Evolutionary conservation across 2,113 vertebrate species (phyloP).

Genomic region (Sinosuthora webbiana): DNA sequence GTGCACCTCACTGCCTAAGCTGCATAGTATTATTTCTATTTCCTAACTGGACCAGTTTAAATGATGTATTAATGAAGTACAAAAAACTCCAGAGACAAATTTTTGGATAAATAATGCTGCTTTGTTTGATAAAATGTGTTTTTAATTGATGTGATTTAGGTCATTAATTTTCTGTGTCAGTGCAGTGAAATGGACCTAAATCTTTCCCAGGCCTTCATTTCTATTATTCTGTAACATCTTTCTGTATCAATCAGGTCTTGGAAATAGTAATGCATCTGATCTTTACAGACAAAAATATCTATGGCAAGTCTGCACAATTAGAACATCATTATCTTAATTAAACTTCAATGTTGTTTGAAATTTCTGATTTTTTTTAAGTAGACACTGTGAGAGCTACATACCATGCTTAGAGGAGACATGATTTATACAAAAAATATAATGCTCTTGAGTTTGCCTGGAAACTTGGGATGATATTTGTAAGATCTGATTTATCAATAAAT

Average conservation of each 20-base stretch:
- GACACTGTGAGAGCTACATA: neutral
- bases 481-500: conserved; percentile 23
- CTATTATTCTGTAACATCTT: neutral
- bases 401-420: neutral
- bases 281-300: neutral
- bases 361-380: neutral
- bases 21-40: neutral
- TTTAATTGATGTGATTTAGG: neutral
- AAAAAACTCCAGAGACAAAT: neutral
- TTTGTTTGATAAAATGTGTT: neutral
- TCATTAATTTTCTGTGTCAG: neutral
- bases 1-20: neutral
- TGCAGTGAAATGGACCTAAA: neutral
- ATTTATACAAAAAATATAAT: neutral
- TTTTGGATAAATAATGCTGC: neutral
- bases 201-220: neutral
- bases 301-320: neutral
- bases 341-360: neutral
- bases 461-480: neutral
- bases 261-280: neutral
- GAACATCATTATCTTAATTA: neutral
- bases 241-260: neutral
- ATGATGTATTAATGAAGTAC: neutral
- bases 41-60: neutral
- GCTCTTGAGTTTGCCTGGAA: neutral